Evolutionary conservation across 2,888 invertebrate genomes (phyloP), one percentile per base, ranked within the genome.

Genomic region (Allacma fusca): DNA sequence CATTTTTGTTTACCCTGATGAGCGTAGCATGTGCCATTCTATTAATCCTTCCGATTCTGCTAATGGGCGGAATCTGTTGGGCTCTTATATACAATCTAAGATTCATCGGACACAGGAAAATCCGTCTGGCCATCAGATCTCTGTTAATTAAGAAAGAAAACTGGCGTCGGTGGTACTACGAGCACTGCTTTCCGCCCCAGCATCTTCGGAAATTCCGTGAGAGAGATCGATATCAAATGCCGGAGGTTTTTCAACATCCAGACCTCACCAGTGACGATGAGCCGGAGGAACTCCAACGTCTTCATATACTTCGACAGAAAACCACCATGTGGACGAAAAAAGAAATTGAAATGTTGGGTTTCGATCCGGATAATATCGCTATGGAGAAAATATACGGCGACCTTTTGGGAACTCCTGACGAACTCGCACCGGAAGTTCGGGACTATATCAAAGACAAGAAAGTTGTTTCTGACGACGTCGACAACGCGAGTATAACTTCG

Each of bases 311-410:
- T 7, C 9, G 76, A 19, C 26, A 71, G 28, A 64, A 44, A 40
- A 77, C 71, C 21, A 77, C 71, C n/a, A 77, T 71, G 71, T 77
- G 76, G 76, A 9, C 40, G 0, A 13, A 4, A 21, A 16, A 24
- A 7, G 59, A 77, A 26, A 71, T 71, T 7, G n/a, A 62, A 16
- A n/a, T 71, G n/a, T 5, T 77, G 9, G 76, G 76, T 9, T 77
- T 77, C 28, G 76, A 77, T 40, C 76, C 76, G 4, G 76, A 77
- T 26, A 77, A 77, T 28, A 62, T 77, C 9, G 28, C 44, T 12
- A 28, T 43, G 71, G 71, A 43, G 12, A 40, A 40, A 12, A 62
- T 77, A 0, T 77, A 77, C 26, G 76, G 76, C 0, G 76, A 67
- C 40, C 57, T 74, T 19, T 26, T 72, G 13, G 74, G 64, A 21